Base-by-base conservation (phyloP, 2,113 vertebrate species). In the Chloroceryle aenea region DNA sequence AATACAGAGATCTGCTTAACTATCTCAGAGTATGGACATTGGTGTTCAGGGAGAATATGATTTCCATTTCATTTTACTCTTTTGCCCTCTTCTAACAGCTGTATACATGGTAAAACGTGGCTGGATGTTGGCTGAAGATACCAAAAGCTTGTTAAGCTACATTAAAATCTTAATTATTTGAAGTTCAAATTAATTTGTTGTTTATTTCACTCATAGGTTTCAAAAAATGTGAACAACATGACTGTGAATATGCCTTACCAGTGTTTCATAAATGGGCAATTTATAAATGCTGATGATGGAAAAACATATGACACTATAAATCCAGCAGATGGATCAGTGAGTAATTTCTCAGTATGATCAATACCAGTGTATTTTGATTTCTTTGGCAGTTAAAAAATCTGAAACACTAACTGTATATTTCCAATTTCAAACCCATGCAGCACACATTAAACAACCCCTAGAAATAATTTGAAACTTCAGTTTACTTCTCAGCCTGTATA, bases 231-330 rank as follows among this genome's bases (percentile, higher is more conserved):
- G 52, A 99, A 99, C 84, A 97, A 98, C 63, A 98, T 98, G 98
- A 98, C 97, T 14, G 96, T 99, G 88, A 98, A 98, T 84, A 98
- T 99, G 97, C 98, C 98, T 4, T 96, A 98, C 92, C 98, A 99
- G 56, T 99, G 98, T 87, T 99, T 99, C 95, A 99, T 99, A 92
- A 98, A 98, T 23, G 98, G 98, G 8, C 94, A 96, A 42, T 99
- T 99, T 95, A 64, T 96, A 43, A 89, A 98, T 86, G 97, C 98
- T 22, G 98, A 98, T 40, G 98, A 97, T 64, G 98, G 98, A 58
- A 97, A 98, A 96, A 98, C 98, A 6, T 98, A 97, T 1, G 96
- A 98, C 77, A 98, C 98, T 20, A 72, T 99, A 96, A 99, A 98
- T 93, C 98, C 98, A 80, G 95, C 98, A 27, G 98, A 99, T 40